Evolutionary conservation across 2,113 vertebrate genomes (phyloP).

Genomic region (Lycocorax pyrrhopterus): DNA sequence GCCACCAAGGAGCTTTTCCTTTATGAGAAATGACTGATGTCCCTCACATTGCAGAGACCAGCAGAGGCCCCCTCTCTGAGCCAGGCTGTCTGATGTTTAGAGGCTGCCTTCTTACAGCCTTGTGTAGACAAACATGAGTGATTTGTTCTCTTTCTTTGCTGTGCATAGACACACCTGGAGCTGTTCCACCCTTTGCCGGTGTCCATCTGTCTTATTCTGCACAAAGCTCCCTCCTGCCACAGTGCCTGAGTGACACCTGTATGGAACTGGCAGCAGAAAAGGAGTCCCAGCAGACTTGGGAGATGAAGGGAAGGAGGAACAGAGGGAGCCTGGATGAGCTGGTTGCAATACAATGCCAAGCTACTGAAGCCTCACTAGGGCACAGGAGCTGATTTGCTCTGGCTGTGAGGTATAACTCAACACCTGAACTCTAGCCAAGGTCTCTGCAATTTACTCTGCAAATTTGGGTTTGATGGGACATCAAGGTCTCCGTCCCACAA

Average conservation of each 20-base stretch:
- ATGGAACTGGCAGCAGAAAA: not conserved
- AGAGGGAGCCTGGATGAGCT: not conserved
- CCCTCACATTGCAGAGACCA: not conserved
- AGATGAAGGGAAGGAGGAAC: not conserved
- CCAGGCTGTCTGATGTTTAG: not conserved
- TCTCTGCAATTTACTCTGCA: not conserved
- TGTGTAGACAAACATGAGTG: not conserved
- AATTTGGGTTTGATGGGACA: not conserved
- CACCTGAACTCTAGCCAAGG: not conserved
- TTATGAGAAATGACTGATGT: not conserved
- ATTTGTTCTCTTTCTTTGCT: not conserved
- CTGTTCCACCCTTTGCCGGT: not conserved
- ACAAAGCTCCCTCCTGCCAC: not conserved
- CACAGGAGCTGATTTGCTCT: not conserved
- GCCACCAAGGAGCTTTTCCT: not conserved
- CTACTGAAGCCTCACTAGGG: not conserved
- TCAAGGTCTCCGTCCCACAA: not conserved
- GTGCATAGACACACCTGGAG: not conserved
- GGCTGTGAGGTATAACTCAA: not conserved
- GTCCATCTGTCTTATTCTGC: not conserved
- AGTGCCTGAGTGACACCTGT: not conserved
- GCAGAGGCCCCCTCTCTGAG: not conserved
- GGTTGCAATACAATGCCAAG: not conserved
- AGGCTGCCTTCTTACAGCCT: not conserved
- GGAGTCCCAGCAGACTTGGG: not conserved